Conservation (phyloP, 2,113 vertebrate genomes). For the Oreamnos americanus region DNA sequence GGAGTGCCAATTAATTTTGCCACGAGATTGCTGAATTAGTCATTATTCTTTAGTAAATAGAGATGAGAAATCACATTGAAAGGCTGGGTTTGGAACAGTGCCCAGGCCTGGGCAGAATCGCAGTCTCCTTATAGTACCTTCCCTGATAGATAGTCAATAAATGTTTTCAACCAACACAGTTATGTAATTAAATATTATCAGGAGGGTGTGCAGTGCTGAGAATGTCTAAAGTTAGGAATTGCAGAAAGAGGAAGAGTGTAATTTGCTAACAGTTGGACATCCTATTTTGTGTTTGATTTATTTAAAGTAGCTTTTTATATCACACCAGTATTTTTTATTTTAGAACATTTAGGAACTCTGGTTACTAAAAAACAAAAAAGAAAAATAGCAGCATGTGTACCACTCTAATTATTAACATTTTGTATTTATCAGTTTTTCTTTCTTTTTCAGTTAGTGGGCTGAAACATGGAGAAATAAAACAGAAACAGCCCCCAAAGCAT, state of each 20-base stretch:
- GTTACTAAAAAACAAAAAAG: neutral
- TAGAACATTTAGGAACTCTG: neutral
- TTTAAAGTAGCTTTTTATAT: slow-evolving; percentile 11
- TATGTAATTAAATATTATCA: neutral
- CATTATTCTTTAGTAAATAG: slow-evolving; percentile 11
- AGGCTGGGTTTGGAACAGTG: neutral
- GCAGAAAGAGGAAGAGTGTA: neutral
- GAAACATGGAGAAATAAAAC: neutral
- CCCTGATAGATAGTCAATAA: neutral
- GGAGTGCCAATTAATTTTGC: neutral
- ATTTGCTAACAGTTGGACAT: neutral
- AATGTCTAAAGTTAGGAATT: neutral
- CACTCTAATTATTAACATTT: neutral
- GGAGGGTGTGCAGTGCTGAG: neutral
- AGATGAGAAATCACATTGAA: slow-evolving; percentile 10
- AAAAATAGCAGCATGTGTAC: neutral
- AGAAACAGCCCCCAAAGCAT: neutral
- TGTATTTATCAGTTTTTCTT: neutral
- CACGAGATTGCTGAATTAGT: neutral
- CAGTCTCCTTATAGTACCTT: neutral
- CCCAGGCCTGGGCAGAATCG: neutral
- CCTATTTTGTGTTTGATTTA: neutral
- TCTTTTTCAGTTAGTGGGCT: neutral
- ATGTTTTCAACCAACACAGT: neutral
- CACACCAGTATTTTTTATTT: neutral